Base-by-base conservation (phyloP, 1,140 invertebrate genomes). In the Orussus abietinus region DNA sequence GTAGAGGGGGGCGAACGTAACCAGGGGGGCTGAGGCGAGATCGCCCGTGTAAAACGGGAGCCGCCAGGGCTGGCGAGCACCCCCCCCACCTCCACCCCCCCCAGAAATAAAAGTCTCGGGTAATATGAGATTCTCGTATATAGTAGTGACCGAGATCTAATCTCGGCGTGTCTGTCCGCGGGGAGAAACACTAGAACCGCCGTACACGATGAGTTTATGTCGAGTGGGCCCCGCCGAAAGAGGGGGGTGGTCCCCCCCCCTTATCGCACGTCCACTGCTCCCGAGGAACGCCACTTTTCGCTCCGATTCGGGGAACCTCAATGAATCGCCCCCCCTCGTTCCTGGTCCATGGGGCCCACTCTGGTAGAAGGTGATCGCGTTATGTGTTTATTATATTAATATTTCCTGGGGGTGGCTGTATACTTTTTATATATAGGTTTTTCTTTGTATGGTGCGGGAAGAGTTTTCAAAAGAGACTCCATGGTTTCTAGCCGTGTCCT, bases 51-150 rank as follows among this genome's bases (percentile, higher is more conserved):
- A 62, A 60, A 63, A 67, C 58, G 53, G 63, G 42, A 62, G 64
- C 62, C 54, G 53, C 45, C 49, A 47, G 40, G 48, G 36, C 52
- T 48, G 35, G 53, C 51, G 59, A 49, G 57, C 53, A 64, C 59
- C 49, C 53, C 58, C 41, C 44, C 39, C 32, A 38, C 42, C 36
- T 28, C 38, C 26, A 48, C 49, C 45, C 31, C 49, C 49, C 45
- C 49, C 45, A 49, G 51, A 47, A 56, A 57, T 6, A 45, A 26
- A 51, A 26, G 32, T 31, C 19, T 9, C 11, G 29, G 35, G 66
- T 68, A 69, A 69, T 66, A 69, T 63, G 66, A 69, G 66, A 68
- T 51, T 62, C 57, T 68, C 54, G 54, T 61, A 57, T n/a, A n/a
- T 66, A 62, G 64, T 61, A 66, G 64, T 66, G 54, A 45, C 55